A percentile compares a stretch with the other conserved stretches of the same genome.
phyloP scores from a whole-genome alignment of 1,140 invertebrate genomes.

The Lepidurus apus region DNA sequence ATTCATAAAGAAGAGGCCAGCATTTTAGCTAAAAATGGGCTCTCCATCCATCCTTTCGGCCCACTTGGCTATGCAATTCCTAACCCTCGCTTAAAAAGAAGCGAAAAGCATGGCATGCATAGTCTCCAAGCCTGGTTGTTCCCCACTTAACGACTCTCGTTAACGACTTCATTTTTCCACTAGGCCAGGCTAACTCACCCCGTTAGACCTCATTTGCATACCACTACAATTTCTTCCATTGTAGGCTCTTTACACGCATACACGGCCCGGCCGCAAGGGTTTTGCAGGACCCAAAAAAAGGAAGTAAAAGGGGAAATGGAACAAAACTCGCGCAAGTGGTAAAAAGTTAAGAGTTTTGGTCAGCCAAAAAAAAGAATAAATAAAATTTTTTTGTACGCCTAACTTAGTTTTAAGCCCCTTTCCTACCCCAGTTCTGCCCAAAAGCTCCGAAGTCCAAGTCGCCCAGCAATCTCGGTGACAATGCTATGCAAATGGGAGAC shows the following conservation, averaged over 20 bases:
- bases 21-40: background rate
- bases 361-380: slow-evolving; percentile 11
- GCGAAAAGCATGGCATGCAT: background rate
- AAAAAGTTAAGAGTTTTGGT: background rate
- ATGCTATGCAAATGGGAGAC: background rate
- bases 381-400: background rate
- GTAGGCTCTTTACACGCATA: background rate
- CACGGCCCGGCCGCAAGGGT: background rate
- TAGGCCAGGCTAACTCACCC: background rate
- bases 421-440: background rate
- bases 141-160: slow-evolving; percentile 17
- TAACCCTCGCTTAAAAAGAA: background rate
- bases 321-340: background rate
- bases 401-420: background rate
- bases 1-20: background rate
- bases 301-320: background rate
- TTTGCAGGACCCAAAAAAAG: background rate
- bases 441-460: background rate
- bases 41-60: background rate
- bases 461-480: background rate
- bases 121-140: background rate
- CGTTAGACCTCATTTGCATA: slow-evolving; percentile 14
- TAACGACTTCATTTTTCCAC: slow-evolving; percentile 22
- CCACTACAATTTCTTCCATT: slow-evolving; percentile 15
- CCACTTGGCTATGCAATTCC: slow-evolving; percentile 17